Evolutionary conservation across 2,113 vertebrate species (phyloP), one percentile per base, ranked within the genome.

Genomic region (Osmerus mordax): DNA sequence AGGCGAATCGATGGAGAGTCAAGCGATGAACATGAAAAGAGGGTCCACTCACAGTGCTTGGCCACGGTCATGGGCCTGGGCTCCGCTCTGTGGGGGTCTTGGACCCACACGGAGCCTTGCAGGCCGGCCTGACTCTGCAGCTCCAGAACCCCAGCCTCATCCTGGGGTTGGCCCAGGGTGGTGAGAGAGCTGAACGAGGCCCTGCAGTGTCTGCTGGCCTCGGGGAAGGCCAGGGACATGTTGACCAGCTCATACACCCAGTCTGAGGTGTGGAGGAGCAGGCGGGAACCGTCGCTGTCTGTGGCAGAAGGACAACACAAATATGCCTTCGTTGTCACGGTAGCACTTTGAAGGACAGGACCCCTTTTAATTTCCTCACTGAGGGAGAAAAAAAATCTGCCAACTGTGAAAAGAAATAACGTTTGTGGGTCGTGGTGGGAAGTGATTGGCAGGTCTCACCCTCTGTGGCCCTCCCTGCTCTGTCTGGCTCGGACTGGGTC

Each of bases 191-290:
- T 91, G 79, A 96, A 94, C 67, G 36, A 90, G 8, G 87, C 90
- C 3, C 90, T 88, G 9, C 96, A 96, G 85, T 83, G 91, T 59
- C 85, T 88, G 19, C 87, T 83, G 1, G 95, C 95, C 0, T 91
- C 76, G 86, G 90, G 87, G 89, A 92, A 94, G 81, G 87, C 86
- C 74, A 92, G 71, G 3, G 91, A 90, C 5, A 79, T 65, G 36
- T 91, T 90, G 77, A 94, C 83, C 0, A 94, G 90, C 32, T 90
- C 92, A 1, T 93, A 95, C 19, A 86, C 56, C 29, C 87, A 83
- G 0, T 82, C 71, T 0, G 88, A 60, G 0, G 89, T 92, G 64
- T 94, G 83, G 16, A 91, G 65, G 0, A 87, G 83, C 69, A 84
- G 60, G 0, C 71, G 54, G 3, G 76, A 65, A 28, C 66, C 23